These are phyloP conservation scores for Thrips palmi DNA, from an alignment of 1,140 invertebrate genomes.

Conservation along the genomic window DNA sequence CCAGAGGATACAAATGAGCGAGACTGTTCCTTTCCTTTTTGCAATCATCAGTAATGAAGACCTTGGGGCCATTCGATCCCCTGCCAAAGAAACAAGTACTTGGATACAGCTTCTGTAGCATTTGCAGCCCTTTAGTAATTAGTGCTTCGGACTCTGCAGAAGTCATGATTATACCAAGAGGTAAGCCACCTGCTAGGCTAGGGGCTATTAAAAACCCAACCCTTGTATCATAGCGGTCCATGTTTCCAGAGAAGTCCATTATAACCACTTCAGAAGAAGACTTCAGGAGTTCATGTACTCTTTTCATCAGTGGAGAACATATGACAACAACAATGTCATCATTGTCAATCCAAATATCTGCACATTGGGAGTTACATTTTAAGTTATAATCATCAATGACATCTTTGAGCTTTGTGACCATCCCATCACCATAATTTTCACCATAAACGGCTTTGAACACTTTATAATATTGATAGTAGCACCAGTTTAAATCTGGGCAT, in stretches of 20 bases:
- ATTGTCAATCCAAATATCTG: background rate
- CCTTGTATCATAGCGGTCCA: background rate
- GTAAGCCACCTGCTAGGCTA: background rate
- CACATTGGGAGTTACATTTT: background rate
- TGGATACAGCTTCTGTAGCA: background rate
- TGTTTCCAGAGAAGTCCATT: background rate
- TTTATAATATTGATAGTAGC: background rate
- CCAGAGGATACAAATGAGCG: background rate
- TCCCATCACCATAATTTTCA: background rate
- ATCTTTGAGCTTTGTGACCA: background rate
- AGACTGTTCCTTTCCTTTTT: background rate
- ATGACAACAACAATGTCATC: background rate
- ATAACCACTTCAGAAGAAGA: background rate
- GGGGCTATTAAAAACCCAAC: background rate
- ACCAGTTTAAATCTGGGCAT: background rate
- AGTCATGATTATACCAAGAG: background rate
- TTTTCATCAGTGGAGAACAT: background rate
- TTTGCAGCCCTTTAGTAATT: background rate
- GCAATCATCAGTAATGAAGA: background rate
- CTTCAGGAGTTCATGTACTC: background rate
- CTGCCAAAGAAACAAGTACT: background rate
- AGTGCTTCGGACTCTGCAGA: background rate
- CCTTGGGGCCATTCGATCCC: background rate
- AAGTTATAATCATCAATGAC: background rate
- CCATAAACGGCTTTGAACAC: background rate